phyloP scores from a whole-genome alignment of 2,113 vertebrate species.

The Rissa tridactyla region DNA sequence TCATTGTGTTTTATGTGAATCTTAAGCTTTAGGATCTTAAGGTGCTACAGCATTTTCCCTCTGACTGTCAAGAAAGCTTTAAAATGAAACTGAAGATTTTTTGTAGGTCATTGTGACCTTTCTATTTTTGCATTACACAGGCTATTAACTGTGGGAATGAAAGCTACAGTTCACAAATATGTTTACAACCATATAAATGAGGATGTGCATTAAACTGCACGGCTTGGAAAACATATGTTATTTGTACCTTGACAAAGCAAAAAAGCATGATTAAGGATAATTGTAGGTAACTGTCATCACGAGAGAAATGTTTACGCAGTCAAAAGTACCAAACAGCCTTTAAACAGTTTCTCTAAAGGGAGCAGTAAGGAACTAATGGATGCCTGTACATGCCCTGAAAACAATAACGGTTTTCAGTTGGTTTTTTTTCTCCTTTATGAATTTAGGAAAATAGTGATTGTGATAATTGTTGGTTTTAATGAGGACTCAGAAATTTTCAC shows the following conservation, averaged over 20 bases:
- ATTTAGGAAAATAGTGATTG: not conserved
- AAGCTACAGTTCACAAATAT: not conserved
- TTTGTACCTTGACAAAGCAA: not conserved
- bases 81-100: not conserved
- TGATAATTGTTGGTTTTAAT: not conserved
- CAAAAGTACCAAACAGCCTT: not conserved
- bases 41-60: not conserved
- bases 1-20: not conserved
- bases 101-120: conserved; percentile 2
- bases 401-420: not conserved
- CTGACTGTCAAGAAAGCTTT: not conserved
- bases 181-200: not conserved
- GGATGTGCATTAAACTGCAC: not conserved
- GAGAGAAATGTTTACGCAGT: not conserved
- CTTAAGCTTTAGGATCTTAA: not conserved
- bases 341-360: not conserved
- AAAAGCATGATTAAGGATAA: conserved; percentile 16
- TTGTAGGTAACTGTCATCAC: not conserved
- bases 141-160: not conserved
- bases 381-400: not conserved
- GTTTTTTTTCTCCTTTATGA: not conserved
- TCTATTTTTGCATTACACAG: not conserved
- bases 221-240: not conserved
- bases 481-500: not conserved
- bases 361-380: not conserved